Evolutionary conservation across 2,113 vertebrate genomes (phyloP).

Genomic region (Ictalurus punctatus): DNA sequence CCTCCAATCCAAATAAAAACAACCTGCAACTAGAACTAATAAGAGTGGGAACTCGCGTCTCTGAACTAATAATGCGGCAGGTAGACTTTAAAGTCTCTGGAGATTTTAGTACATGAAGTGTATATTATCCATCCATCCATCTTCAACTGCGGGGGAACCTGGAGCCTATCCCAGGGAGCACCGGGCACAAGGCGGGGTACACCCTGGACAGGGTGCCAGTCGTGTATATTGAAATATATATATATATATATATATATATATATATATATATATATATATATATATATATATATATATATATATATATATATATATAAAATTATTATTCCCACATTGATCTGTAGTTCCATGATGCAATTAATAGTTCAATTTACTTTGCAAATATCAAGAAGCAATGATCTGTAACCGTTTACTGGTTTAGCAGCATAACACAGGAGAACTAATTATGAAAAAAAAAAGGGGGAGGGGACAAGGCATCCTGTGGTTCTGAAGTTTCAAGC

Average conservation of each 20-base stretch:
- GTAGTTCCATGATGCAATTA: background rate
- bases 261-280: too few relatives aligned
- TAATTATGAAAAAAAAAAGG: background rate
- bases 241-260: too few relatives aligned
- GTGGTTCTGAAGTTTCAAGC: background rate
- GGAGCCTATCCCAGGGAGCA: too few relatives aligned
- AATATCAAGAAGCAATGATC: constrained; percentile 18
- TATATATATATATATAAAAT: too few relatives aligned
- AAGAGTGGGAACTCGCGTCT: background rate
- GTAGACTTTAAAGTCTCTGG: background rate
- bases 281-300: too few relatives aligned
- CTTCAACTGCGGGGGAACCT: too few relatives aligned
- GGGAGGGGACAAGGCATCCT: background rate
- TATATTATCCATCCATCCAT: too few relatives aligned
- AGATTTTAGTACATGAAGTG: background rate
- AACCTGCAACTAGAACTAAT: constrained; percentile 17
- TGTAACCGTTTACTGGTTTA: constrained; percentile 14
- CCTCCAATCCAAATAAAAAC: constrained; percentile 19
- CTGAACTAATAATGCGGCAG: background rate
- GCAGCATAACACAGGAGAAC: background rate
- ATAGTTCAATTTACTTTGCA: background rate
- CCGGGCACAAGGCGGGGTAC: too few relatives aligned
- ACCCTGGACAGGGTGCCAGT: too few relatives aligned
- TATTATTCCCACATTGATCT: background rate
- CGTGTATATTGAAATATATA: too few relatives aligned